Conservation (phyloP, 2,797 vertebrate genomes). For the Enteromius thamalakanensis region DNA sequence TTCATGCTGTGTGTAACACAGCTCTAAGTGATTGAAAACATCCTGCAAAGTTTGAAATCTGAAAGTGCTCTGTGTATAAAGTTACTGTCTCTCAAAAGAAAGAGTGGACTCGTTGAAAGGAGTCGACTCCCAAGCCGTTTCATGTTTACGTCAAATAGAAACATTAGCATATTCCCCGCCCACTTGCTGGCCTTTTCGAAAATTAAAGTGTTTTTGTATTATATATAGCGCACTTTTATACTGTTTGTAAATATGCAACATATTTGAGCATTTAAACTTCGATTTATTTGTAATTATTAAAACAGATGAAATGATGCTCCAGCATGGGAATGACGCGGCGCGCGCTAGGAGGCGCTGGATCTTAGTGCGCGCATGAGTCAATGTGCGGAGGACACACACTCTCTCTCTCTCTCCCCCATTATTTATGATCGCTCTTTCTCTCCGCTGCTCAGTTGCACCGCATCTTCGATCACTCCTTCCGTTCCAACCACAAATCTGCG, state of each 20-base stretch:
- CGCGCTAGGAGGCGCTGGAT: conserved; percentile 67
- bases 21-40: too few relatives aligned
- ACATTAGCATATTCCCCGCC: too few relatives aligned
- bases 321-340: conserved; percentile 17
- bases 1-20: too few relatives aligned
- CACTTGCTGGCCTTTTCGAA: too few relatives aligned
- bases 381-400: conserved; percentile 61
- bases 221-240: too few relatives aligned
- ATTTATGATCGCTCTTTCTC: conserved; percentile 71
- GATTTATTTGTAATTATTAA: background rate
- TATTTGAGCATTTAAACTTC: background rate
- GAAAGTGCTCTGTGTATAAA: too few relatives aligned
- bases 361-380: conserved; percentile 65
- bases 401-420: conserved; percentile 56
- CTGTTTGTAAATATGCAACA: background rate
- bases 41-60: too few relatives aligned
- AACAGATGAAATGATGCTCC: background rate
- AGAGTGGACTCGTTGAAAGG: too few relatives aligned
- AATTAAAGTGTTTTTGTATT: too few relatives aligned
- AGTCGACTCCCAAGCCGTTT: too few relatives aligned
- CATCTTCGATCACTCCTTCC: conserved; percentile 39
- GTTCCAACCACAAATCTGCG: conserved; percentile 30
- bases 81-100: too few relatives aligned
- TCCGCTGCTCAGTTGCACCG: conserved; percentile 65
- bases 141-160: too few relatives aligned